phyloP scores from a whole-genome alignment of 1,140 invertebrate species.

The Cyrtorhinus lividipennis region DNA sequence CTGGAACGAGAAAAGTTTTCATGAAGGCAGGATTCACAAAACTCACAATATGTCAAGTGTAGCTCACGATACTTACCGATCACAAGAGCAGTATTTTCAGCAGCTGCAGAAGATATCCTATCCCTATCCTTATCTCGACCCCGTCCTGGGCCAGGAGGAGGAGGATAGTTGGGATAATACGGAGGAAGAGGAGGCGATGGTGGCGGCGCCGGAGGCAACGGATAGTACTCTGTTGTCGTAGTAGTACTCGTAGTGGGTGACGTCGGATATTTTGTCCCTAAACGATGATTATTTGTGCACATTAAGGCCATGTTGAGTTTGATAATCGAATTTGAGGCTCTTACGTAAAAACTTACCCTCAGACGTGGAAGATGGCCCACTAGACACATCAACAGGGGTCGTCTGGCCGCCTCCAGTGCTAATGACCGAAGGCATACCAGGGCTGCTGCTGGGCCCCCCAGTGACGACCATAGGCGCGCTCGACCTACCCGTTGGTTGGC shows the following conservation, averaged over 20 bases:
- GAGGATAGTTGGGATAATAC: conserved; percentile 11
- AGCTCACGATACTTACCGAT: too few relatives aligned
- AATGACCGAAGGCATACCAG: neutral
- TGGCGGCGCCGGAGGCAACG: conserved; percentile 18
- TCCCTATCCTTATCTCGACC: conserved; percentile 32
- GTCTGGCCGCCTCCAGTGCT: neutral
- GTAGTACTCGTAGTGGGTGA: conserved; percentile 21
- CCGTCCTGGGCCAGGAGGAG: conserved; percentile 15
- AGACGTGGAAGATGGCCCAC: neutral
- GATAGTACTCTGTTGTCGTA: conserved; percentile 21
- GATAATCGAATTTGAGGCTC: too few relatives aligned
- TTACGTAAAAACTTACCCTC: too few relatives aligned
- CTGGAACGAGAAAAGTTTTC: conserved; percentile 25
- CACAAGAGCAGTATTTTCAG: conserved; percentile 57
- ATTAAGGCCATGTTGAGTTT: too few relatives aligned
- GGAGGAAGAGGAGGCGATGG: conserved; percentile 17
- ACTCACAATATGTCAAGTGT: too few relatives aligned
- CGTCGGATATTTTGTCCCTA: conserved; percentile 2
- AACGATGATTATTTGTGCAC: neutral
- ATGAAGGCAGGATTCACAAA: neutral
- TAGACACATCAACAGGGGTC: neutral
- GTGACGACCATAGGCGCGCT: neutral
- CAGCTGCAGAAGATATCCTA: conserved; percentile 52
- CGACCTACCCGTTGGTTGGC: neutral
- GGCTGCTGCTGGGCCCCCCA: neutral